Evolutionary conservation across 2,888 invertebrate genomes (phyloP).

Genomic region (Melanargia galathea): DNA sequence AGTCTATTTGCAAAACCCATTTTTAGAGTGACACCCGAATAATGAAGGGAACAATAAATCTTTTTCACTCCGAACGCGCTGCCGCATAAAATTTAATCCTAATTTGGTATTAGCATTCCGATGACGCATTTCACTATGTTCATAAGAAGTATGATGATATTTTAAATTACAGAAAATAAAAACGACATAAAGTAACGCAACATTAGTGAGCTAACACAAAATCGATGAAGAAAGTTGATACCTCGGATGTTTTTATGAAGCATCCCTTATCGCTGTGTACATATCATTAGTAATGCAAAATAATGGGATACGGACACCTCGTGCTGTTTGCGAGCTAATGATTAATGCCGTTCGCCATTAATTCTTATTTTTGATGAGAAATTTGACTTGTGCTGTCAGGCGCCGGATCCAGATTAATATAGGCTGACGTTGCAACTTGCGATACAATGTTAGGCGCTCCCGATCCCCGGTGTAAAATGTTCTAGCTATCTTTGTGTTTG

Average conservation of each 20-base stretch:
- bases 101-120: constrained; percentile 62
- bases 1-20: constrained; percentile 32
- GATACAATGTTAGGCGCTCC: constrained; percentile 59
- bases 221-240: constrained; percentile 60
- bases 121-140: constrained; percentile 39
- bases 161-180: constrained; percentile 38
- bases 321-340: constrained; percentile 80
- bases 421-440: constrained; percentile 79
- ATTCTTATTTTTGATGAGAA: constrained; percentile 83
- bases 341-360: constrained; percentile 81
- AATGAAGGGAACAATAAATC: constrained; percentile 67
- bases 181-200: constrained; percentile 40
- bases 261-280: constrained; percentile 76
- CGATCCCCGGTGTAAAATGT: constrained; percentile 43
- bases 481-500: constrained; percentile 37
- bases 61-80: constrained; percentile 60
- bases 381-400: constrained; percentile 81
- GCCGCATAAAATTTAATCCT: constrained; percentile 62
- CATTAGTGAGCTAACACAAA: constrained; percentile 47
- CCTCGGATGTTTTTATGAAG: constrained; percentile 68
- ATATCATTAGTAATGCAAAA: constrained; percentile 83
- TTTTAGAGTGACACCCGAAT: constrained; percentile 61
- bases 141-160: constrained; percentile 34
- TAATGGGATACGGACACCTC: constrained; percentile 82
- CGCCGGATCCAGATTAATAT: constrained; percentile 80